phyloP scores from a whole-genome alignment of 2,888 invertebrate species.

The Stramonita haemastoma region DNA sequence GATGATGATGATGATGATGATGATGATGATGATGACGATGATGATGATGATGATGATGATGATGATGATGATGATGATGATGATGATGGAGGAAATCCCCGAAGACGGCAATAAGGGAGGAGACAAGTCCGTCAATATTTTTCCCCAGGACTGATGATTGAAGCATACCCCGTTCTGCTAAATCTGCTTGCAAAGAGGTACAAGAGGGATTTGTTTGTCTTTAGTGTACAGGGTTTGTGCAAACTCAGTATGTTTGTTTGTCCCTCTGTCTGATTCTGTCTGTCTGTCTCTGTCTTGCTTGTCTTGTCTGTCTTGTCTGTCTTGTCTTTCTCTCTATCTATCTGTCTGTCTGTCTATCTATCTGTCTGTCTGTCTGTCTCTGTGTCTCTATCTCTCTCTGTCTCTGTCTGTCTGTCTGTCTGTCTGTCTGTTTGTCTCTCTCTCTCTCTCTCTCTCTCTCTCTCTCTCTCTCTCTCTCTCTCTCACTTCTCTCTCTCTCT shows the following conservation, averaged over 20 bases:
- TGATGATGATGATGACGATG: background rate
- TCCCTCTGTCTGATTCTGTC: no score
- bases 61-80: background rate
- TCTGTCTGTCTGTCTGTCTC: background rate
- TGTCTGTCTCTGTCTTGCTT: background rate
- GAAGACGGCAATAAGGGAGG: no score
- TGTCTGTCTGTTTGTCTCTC: background rate
- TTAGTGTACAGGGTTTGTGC: no score
- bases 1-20: constrained; percentile 31
- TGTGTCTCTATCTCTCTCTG: background rate
- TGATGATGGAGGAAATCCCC: background rate
- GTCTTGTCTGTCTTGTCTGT: background rate
- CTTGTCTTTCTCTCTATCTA: background rate
- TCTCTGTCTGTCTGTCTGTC: background rate
- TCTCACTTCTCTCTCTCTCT: background rate
- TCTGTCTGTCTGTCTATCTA: background rate
- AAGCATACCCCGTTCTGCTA: no score
- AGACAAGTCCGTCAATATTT: no score
- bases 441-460: background rate
- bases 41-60: constrained; percentile 8
- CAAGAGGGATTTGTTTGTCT: no score
- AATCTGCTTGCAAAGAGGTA: no score
- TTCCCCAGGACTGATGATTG: no score
- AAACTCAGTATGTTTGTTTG: no score
- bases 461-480: background rate